Evolutionary conservation across 2,113 vertebrate genomes (phyloP), one percentile per base, ranked within the genome.

Genomic region (Toxotes jaculatrix): DNA sequence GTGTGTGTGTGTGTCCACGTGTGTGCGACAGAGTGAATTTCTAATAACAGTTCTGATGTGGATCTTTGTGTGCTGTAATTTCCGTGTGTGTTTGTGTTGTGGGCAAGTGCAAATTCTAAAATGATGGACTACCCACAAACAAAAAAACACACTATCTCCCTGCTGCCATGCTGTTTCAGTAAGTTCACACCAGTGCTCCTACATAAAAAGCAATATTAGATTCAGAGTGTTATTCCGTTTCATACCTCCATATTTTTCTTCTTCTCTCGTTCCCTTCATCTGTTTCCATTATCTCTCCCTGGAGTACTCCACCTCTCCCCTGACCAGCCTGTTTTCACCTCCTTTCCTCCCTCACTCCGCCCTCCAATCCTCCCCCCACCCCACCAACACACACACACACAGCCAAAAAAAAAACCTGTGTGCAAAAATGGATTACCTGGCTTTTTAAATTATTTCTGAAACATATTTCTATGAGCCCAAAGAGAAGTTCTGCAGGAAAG

Each of bases 241-340:
- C 75, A 80, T 56, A 57, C 57, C 70, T 56, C 43, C 49, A 14
- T 64, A 83, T 88, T 80, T 51, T 72, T 76, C 79, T 77, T 66
- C 21, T 32, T 60, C 31, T 32, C 7, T 11, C 4, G 4, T 76
- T 78, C 60, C 73, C 89, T 85, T 81, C 85, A 87, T 88, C 79
- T 85, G 45, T 82, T 88, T 91, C 80, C 84, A 87, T 85, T 90
- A 87, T 89, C 85, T 77, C 60, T 77, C 74, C 80, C 73, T 9
- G 23, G 77, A 85, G 82, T 74, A 62, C 82, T 85, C 32, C 78
- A 68, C 74, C 60, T 80, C 86, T 79, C 38, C 34, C 77, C 68
- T 49, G 66, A 77, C 78, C 78, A 64, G 64, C 17, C 64, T 8
- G 19, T 71, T 76, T 62, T 59, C 53, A 74, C 80, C 51, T 68